A percentile compares a stretch with the other conserved stretches of the same genome.
Conservation (phyloP, 2,797 vertebrate genomes). For the Lepidocolaptes lacrymiger region DNA sequence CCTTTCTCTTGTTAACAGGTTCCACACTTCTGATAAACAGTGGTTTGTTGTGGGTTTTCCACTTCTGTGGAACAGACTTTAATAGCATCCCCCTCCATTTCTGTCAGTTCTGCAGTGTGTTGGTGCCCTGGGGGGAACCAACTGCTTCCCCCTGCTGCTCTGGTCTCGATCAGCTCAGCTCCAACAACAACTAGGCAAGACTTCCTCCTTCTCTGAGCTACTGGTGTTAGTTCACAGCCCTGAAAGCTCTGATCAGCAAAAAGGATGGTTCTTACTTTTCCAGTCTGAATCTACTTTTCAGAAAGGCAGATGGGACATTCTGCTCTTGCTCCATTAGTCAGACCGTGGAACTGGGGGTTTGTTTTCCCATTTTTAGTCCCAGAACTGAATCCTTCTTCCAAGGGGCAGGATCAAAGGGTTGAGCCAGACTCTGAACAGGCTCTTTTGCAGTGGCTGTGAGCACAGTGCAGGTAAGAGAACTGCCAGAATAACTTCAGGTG, state of each 20-base stretch:
- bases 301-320: neutral
- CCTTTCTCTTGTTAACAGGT: neutral
- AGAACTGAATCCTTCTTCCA: neutral
- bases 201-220: neutral
- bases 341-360: neutral
- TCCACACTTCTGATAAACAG: neutral
- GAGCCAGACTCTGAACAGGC: neutral
- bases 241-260: neutral
- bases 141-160: neutral
- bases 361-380: neutral
- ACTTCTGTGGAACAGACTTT: neutral
- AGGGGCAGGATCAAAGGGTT: neutral
- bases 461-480: neutral
- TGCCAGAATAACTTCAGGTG: neutral
- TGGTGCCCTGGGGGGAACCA: neutral
- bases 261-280: neutral
- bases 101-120: neutral
- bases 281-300: neutral
- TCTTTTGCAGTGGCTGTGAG: neutral
- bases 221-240: neutral
- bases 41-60: neutral
- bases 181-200: neutral
- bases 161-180: neutral
- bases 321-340: neutral
- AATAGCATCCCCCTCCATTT: neutral